These are phyloP conservation scores for Alloscopus bannaensis DNA, from an alignment of 2,888 invertebrate genomes.

Conservation along the genomic window DNA sequence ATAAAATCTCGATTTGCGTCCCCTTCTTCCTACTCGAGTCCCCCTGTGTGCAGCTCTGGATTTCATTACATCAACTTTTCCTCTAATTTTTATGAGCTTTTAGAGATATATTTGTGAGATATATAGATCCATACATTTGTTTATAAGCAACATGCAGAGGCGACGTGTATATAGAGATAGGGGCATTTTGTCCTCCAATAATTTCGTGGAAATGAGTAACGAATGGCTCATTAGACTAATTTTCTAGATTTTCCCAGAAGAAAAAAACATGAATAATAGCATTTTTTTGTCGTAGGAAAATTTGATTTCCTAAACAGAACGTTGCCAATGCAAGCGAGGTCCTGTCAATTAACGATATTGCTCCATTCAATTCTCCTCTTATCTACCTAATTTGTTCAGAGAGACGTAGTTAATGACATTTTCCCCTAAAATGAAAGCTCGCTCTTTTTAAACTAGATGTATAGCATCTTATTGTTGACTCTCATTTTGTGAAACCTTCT, in stretches of 20 bases:
- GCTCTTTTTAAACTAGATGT: not conserved
- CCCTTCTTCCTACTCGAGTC: conserved; percentile 36
- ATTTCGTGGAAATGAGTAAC: conserved; percentile 60
- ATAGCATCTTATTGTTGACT: no score
- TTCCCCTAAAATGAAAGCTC: no score
- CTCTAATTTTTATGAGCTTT: not conserved
- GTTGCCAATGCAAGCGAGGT: not conserved
- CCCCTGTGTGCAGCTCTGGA: conserved; percentile 37
- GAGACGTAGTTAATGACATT: no score
- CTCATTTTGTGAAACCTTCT: not conserved
- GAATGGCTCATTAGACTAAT: conserved; percentile 70
- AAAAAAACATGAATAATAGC: conserved; percentile 41
- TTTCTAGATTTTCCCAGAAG: conserved; percentile 62
- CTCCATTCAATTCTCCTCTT: not conserved
- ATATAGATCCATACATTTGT: not conserved
- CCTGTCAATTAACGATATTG: conserved; percentile 23
- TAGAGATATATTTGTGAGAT: not conserved
- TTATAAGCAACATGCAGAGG: not conserved
- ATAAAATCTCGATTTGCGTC: conserved; percentile 56
- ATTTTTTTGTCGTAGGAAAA: conserved; percentile 31
- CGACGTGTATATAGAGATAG: not conserved
- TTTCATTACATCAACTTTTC: conserved; percentile 53
- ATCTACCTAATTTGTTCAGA: not conserved
- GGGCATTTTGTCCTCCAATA: conserved; percentile 1
- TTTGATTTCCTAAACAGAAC: conserved; percentile 24